phyloP scores from a whole-genome alignment of 2,113 vertebrate species.

The Catharus fuscescens region DNA sequence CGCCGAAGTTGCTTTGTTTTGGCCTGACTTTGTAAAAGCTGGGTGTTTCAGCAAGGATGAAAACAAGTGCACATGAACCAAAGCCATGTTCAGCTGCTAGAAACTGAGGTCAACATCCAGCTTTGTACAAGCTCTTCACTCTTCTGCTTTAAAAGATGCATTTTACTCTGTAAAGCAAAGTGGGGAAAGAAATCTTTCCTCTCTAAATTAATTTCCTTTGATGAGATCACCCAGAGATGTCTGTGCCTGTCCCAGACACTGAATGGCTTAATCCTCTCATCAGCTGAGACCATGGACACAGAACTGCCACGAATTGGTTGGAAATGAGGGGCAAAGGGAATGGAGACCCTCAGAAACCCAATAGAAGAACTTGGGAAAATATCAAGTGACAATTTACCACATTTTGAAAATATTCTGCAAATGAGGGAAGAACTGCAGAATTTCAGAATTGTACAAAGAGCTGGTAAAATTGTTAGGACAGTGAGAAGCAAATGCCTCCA shows the following conservation, averaged over 20 bases:
- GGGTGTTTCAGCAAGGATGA: background rate
- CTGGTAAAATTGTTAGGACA: background rate
- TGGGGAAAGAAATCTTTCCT: background rate
- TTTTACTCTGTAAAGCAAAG: background rate
- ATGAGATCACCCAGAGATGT: background rate
- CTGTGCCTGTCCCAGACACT: background rate
- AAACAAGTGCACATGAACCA: background rate
- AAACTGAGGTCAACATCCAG: background rate
- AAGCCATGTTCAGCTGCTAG: background rate
- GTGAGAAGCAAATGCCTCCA: background rate
- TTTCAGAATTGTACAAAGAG: background rate
- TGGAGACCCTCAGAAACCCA: background rate
- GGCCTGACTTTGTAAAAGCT: background rate
- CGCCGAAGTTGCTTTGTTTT: background rate
- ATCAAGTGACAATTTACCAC: rapidly evolving
- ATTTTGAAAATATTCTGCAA: background rate
- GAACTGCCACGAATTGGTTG: background rate
- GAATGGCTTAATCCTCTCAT: background rate
- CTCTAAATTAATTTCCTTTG: background rate
- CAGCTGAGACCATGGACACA: background rate
- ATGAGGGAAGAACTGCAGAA: background rate
- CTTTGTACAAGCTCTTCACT: background rate
- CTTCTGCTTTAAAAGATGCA: background rate
- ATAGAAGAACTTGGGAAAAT: background rate
- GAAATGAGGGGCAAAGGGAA: background rate